These are phyloP conservation scores for Numenius phaeopus DNA, from an alignment of 2,797 vertebrate genomes.

Conservation along the genomic window DNA sequence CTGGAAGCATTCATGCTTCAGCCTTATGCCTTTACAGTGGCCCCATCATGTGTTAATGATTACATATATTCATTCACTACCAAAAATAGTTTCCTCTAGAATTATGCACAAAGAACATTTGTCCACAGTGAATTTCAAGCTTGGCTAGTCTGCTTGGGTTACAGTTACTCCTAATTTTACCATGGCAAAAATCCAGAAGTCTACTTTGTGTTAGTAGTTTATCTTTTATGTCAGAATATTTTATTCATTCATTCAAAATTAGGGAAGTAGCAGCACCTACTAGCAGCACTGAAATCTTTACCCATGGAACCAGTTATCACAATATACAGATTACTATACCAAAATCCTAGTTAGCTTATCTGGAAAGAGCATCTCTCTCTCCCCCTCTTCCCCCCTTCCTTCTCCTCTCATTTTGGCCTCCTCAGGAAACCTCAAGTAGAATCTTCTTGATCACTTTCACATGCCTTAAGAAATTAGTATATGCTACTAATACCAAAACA, in stretches of 20 bases:
- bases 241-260: not conserved
- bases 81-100: constrained; percentile 68
- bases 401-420: not conserved
- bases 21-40: constrained; percentile 16
- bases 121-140: constrained; percentile 59
- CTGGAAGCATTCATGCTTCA: constrained; percentile 38
- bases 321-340: not conserved
- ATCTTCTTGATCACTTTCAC: not conserved
- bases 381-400: accelerated
- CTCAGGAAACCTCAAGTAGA: not conserved
- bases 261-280: not conserved
- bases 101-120: constrained; percentile 73
- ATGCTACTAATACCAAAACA: accelerated
- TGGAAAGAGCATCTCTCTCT: not conserved
- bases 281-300: not conserved
- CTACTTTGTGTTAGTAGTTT: constrained; percentile 37
- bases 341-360: not conserved
- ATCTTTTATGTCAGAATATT: constrained; percentile 10
- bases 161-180: constrained; percentile 65
- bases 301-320: not conserved
- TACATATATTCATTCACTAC: constrained; percentile 67
- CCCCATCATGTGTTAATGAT: constrained; percentile 65
- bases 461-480: not conserved
- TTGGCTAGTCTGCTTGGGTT: constrained; percentile 58
- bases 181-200: constrained; percentile 61